Base-by-base conservation (phyloP, 2,113 vertebrate species). In the Apus apus region DNA sequence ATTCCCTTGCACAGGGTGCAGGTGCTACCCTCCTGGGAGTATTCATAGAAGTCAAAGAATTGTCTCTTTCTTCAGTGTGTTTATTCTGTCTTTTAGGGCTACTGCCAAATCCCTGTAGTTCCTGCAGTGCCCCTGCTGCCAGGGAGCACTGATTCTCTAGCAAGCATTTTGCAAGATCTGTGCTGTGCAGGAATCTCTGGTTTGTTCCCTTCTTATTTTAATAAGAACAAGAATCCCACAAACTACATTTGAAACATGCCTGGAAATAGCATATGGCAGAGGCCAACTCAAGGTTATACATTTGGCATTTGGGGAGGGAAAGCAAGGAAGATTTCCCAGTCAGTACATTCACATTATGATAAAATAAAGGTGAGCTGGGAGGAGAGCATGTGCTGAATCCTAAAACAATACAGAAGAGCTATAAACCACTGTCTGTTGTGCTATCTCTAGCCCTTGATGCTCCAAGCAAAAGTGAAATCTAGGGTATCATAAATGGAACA, bases 351-450 rank as follows among this genome's bases (percentile, higher is more conserved):
- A 82, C 82, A 56, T 94, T 93, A 85, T 53, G 85, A 84, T 91
- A 94, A 95, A 94, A 93, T 93, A 95, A 88, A 80, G 60, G 79
- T 93, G 85, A 90, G 46, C 43, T 56, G 82, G 74, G 72, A 83
- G 87, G 51, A 48, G 72, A 88, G 25, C 72, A 65, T 81, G 72
- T 88, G 65, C 68, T 77, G 93, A 88, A 93, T 96, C 29, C 76
- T 62, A 72, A 94, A 88, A 19, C 0, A 38, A 54, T 60, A 71
- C 81, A 71, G 64, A 70, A 80, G 92, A 91, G 38, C 60, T 64
- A 40, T 96, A 96, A 97, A 90, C 26, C 64, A 56, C 60, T 90
- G 57, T 54, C 34, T 60, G 34, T 95, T 90, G 60, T 94, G 60
- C 67, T 80, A 6, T 73, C 75, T 94, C 46, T 56, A 64, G 23